A percentile compares a stretch with the other conserved stretches of the same genome.
Conservation (phyloP, 2,888 invertebrate genomes). For the Acronicta leporina region DNA sequence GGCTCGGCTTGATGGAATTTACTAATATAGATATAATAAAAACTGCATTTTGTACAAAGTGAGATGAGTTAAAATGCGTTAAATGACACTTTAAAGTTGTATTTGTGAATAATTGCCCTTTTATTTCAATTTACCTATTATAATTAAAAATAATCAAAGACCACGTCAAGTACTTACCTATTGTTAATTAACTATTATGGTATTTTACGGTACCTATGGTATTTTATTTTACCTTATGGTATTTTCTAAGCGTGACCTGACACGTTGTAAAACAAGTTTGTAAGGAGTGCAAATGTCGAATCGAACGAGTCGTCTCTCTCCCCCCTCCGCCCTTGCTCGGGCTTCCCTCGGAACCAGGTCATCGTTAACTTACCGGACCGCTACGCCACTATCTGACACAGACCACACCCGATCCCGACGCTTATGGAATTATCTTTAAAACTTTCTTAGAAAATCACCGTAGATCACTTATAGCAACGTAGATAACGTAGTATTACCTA, state of each 20-base stretch:
- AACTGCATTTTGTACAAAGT: constrained; percentile 18
- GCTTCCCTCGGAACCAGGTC: constrained; percentile 86
- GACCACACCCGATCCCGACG: constrained; percentile 69
- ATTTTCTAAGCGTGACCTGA: constrained; percentile 34
- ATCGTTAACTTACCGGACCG: constrained; percentile 79
- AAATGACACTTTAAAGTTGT: too few relatives aligned
- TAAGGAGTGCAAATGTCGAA: constrained; percentile 48
- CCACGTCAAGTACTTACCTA: background rate
- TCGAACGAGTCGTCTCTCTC: constrained; percentile 56
- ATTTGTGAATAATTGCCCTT: background rate
- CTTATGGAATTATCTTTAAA: constrained; percentile 31
- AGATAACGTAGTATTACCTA: too few relatives aligned
- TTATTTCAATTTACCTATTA: constrained; percentile 10
- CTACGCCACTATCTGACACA: constrained; percentile 69
- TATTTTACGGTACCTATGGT: too few relatives aligned
- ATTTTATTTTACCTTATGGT: too few relatives aligned
- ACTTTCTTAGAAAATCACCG: too few relatives aligned
- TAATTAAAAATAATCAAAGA: constrained; percentile 24
- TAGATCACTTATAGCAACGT: too few relatives aligned
- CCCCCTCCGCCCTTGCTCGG: constrained; percentile 72
- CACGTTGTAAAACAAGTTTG: constrained; percentile 50
- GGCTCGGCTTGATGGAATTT: constrained; percentile 51
- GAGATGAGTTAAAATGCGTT: constrained; percentile 22
- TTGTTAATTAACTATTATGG: too few relatives aligned
- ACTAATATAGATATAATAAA: constrained; percentile 15